Conservation (phyloP, 2,113 vertebrate species). For the Nanorana parkeri region DNA sequence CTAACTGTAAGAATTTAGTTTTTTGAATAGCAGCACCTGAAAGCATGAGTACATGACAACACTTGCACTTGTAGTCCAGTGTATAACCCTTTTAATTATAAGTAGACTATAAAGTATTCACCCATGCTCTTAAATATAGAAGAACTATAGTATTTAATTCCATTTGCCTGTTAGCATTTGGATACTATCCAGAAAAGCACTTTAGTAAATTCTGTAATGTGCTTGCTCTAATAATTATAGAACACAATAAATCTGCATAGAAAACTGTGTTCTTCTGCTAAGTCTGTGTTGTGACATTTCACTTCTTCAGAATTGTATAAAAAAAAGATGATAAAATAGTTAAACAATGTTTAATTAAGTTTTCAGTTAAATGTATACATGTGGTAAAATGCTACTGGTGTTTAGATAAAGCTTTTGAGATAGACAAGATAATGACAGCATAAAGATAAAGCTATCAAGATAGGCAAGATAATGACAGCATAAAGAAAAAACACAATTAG, state of each 20-base stretch:
- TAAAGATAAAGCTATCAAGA: not conserved
- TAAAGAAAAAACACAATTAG: too few relatives aligned
- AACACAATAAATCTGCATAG: slow-evolving; percentile 63
- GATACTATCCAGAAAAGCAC: slow-evolving; percentile 83
- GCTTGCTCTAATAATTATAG: slow-evolving; percentile 76
- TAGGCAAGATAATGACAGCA: not conserved
- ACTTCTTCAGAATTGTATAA: slow-evolving; percentile 45
- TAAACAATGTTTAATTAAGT: slow-evolving; percentile 15
- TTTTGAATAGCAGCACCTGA: not conserved
- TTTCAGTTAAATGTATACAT: not conserved
- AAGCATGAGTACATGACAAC: slow-evolving; percentile 44
- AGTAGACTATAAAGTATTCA: slow-evolving; percentile 69
- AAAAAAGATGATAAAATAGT: slow-evolving; percentile 22
- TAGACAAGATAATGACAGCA: not conserved
- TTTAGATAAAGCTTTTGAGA: not conserved
- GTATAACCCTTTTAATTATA: slow-evolving; percentile 74
- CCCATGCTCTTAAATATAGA: slow-evolving; percentile 70
- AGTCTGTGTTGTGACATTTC: slow-evolving; percentile 61
- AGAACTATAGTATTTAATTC: slow-evolving; percentile 81
- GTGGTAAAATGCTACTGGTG: not conserved
- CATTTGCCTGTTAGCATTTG: slow-evolving; percentile 80
- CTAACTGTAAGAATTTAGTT: not conserved
- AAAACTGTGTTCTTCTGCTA: slow-evolving; percentile 63
- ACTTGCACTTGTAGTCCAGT: slow-evolving; percentile 60
- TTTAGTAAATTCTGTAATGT: slow-evolving; percentile 80